Percentiles rank a stretch among this genome's conserved stretches.
phyloP scores from a whole-genome alignment of 2,797 vertebrate genomes.

The Lates japonicus region DNA sequence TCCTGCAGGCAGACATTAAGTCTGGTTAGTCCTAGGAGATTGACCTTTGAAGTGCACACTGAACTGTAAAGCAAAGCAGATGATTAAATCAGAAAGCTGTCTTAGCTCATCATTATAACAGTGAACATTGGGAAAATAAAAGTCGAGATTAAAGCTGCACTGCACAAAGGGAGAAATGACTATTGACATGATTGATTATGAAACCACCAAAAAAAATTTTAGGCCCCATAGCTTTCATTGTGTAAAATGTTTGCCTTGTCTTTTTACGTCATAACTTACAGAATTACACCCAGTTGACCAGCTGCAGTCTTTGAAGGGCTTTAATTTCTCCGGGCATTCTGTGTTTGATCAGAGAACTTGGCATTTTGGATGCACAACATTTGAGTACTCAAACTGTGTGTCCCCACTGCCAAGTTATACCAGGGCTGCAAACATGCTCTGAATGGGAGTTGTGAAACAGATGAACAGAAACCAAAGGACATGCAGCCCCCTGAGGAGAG shows the following conservation, averaged over 20 bases:
- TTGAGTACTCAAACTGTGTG: constrained; percentile 37
- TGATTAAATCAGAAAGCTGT: constrained; percentile 81
- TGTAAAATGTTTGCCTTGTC: constrained; percentile 37
- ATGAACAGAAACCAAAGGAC: constrained; percentile 42
- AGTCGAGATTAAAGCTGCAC: constrained; percentile 45
- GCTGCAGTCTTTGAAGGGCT: constrained; percentile 62
- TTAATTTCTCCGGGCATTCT: constrained; percentile 63
- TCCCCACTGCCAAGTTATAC: constrained; percentile 44
- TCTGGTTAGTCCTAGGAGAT: constrained; percentile 66
- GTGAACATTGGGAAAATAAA: constrained; percentile 52
- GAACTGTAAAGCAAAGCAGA: constrained; percentile 77
- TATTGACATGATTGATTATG: constrained; percentile 62
- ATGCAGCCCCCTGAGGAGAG: constrained; percentile 11
- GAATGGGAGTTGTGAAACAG: constrained; percentile 40
- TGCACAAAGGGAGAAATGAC: constrained; percentile 30
- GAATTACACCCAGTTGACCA: constrained; percentile 41
- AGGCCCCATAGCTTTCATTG: constrained; percentile 36
- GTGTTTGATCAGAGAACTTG: constrained; percentile 63
- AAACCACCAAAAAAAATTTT: constrained; percentile 34
- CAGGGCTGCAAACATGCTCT: constrained; percentile 30
- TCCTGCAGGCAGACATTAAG: constrained; percentile 60
- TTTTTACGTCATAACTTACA: constrained; percentile 25
- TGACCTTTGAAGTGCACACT: constrained; percentile 79
- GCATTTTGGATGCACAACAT: constrained; percentile 58
- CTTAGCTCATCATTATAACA: constrained; percentile 71